phyloP scores from a whole-genome alignment of 2,113 vertebrate species.

The Sylvilagus bachmani region DNA sequence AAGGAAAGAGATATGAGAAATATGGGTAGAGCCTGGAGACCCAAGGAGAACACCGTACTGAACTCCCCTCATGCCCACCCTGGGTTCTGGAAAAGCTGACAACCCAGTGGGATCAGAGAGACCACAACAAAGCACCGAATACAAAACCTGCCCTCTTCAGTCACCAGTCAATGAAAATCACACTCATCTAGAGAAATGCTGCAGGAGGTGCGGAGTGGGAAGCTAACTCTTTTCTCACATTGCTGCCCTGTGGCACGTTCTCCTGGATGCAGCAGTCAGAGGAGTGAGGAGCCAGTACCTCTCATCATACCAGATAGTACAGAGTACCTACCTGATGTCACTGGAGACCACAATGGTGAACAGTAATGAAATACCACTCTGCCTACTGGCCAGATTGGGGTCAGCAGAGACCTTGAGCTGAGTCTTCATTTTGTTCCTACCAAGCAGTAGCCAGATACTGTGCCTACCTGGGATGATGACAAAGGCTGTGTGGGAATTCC shows the following conservation, averaged over 20 bases:
- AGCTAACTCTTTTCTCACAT: neutral
- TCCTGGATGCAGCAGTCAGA: neutral
- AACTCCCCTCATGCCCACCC: neutral
- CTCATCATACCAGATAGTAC: fast-evolving
- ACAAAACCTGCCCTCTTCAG: neutral
- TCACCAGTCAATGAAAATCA: neutral
- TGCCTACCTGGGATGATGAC: no score
- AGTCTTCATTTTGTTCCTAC: neutral
- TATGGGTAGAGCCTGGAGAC: no score
- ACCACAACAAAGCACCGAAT: neutral
- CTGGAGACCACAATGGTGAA: no score
- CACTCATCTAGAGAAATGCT: neutral
- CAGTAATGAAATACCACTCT: no score
- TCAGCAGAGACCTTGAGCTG: neutral
- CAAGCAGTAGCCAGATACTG: fast-evolving
- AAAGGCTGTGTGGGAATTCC: no score
- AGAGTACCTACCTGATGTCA: neutral
- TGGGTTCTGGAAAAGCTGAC: neutral
- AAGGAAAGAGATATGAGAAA: no score
- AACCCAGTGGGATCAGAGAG: neutral
- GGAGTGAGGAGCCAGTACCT: no score
- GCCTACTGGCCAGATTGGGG: neutral
- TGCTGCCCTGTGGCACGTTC: neutral
- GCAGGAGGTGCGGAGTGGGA: no score
- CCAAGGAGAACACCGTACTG: neutral